phyloP scores from a whole-genome alignment of 2,113 vertebrate genomes.

The Hylia prasina region DNA sequence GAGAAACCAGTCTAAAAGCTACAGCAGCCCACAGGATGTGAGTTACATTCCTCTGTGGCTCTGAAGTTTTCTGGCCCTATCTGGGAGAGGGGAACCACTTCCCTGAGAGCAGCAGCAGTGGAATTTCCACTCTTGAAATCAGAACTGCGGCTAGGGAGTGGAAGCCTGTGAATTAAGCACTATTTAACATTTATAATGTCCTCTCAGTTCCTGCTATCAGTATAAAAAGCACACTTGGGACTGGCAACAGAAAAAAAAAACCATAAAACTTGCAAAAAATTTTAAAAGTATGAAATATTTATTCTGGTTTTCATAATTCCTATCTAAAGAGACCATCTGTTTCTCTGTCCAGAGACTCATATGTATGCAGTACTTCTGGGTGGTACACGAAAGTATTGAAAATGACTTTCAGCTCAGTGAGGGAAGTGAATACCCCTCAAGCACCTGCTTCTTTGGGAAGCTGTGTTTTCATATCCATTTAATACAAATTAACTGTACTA shows the following conservation, averaged over 20 bases:
- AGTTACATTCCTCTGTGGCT: not conserved
- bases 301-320: slow-evolving; percentile 28
- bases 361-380: not conserved
- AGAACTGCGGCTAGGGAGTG: not conserved
- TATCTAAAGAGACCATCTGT: slow-evolving; percentile 27
- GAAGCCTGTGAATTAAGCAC: not conserved
- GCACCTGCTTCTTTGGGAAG: not conserved
- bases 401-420: not conserved
- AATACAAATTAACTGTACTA: not conserved
- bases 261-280: not conserved
- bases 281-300: slow-evolving; percentile 20
- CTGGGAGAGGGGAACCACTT: not conserved
- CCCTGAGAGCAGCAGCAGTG: not conserved
- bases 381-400: not conserved
- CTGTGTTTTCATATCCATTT: not conserved
- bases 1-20: not conserved
- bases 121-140: not conserved
- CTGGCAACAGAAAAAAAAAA: not conserved
- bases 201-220: not conserved
- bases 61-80: not conserved
- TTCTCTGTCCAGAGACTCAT: not conserved
- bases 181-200: not conserved
- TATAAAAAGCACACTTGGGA: not conserved
- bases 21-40: not conserved
- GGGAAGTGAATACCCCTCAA: not conserved